These are phyloP conservation scores for Epinephelus fuscoguttatus DNA, from an alignment of 2,113 vertebrate species.

Conservation along the genomic window DNA sequence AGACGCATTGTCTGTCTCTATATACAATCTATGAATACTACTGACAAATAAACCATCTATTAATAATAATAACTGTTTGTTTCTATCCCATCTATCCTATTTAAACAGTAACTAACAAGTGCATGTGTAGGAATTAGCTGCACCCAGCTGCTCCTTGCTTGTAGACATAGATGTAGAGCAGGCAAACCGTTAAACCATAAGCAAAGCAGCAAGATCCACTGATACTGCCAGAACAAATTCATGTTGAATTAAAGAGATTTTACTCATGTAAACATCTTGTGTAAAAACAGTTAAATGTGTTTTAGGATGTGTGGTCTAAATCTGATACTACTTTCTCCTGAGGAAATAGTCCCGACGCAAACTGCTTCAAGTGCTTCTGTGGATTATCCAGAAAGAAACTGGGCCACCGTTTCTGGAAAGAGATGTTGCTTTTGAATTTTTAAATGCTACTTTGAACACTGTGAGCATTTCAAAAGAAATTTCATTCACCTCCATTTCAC, in stretches of 20 bases:
- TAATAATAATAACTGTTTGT: background rate
- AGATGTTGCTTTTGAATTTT: conserved; percentile 35
- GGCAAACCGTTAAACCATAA: background rate
- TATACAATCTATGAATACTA: background rate
- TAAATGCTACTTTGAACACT: conserved; percentile 29
- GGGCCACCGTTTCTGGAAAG: conserved; percentile 44
- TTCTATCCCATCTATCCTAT: background rate
- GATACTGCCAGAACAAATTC: background rate
- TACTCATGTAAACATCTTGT: background rate
- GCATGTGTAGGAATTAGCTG: background rate
- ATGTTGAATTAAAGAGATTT: background rate
- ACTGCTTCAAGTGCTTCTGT: conserved; percentile 17
- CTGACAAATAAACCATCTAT: background rate
- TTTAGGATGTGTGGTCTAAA: background rate
- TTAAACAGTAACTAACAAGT: background rate
- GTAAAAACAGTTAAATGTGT: background rate
- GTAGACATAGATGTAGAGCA: background rate
- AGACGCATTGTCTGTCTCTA: too few species aligned
- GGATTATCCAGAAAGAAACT: conserved; percentile 26
- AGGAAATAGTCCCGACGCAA: conserved; percentile 8
- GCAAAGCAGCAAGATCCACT: background rate
- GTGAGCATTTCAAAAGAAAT: conserved; percentile 27
- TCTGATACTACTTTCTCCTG: background rate
- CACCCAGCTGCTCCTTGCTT: background rate
- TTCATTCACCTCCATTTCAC: conserved; percentile 25